Evolutionary conservation across 2,888 invertebrate genomes (phyloP), one percentile per base, ranked within the genome.

Genomic region (Lycophotia porphyrea): DNA sequence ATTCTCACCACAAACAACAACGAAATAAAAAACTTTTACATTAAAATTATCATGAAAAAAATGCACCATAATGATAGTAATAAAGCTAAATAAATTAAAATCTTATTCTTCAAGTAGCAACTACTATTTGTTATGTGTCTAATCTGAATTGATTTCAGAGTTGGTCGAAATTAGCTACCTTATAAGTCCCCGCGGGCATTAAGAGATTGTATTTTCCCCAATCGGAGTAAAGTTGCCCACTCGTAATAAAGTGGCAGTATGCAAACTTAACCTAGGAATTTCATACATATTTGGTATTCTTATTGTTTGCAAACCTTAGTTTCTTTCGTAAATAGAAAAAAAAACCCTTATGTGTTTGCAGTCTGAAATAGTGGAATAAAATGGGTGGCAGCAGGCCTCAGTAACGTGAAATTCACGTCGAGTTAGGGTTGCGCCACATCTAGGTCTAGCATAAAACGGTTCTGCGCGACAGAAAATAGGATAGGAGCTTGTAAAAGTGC

Each of bases 21-120:
- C 1, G 21, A 68, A 27, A 71, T 68, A 74, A 73, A 72, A 36
- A 73, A 76, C 49, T 71, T 73, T 47, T 15, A 42, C 42, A 69
- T 73, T 74, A 70, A 71, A 74, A 74, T 76, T 78, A 63, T 49
- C 78, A 76, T 81, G 75, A 84, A 58, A 74, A 66, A 49, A 13
- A 42, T 68, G 71, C 65, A 71, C 65, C 58, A 61, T 39, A 21
- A 9, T n/a, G 11, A 39, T 4, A 34, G 21, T 42, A n/a, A 58
- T 42, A 66, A 68, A 67, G n/a, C 31, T n/a, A 39, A 52, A 63
- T n/a, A 42, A 34, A 66, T 67, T 34, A 36, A 63, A 58, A 49
- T 15, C 64, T 11, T 36, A 34, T 39, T 69, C 34, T 58, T 21
- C 5, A 47, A 52, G 31, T 58, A 39, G 39, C 24, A 8, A 24